phyloP scores from a whole-genome alignment of 2,797 vertebrate species.

The Cuculus canorus region DNA sequence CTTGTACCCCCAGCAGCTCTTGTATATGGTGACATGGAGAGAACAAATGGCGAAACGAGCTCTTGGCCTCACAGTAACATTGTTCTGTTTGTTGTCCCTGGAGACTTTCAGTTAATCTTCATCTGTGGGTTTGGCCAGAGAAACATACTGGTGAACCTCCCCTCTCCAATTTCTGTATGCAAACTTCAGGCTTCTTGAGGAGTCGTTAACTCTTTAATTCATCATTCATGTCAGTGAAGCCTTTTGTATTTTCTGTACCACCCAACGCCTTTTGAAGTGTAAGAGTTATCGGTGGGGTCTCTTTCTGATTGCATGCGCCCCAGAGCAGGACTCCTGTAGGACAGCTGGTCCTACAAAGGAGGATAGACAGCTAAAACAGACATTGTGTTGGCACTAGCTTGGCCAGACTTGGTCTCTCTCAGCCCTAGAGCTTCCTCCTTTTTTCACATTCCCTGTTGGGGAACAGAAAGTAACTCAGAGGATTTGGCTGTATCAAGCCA shows the following conservation, averaged over 20 bases:
- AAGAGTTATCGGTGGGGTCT: not conserved
- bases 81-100: slow-evolving; percentile 30
- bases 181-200: slow-evolving; percentile 9
- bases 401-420: not conserved
- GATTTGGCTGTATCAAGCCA: not conserved
- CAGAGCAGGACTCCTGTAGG: not conserved
- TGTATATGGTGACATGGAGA: not conserved
- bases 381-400: not conserved
- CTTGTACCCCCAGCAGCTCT: not conserved
- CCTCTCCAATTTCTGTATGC: not conserved
- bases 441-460: not conserved
- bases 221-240: not conserved
- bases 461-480: not conserved
- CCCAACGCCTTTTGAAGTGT: not conserved
- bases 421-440: not conserved
- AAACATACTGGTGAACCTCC: not conserved
- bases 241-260: not conserved
- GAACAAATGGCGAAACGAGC: slow-evolving; percentile 3
- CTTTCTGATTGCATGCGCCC: not conserved
- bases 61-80: slow-evolving; percentile 1
- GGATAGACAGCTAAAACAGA: not conserved
- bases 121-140: slow-evolving; percentile 35
- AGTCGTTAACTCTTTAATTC: slow-evolving; percentile 35
- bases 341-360: not conserved
- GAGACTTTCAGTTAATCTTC: slow-evolving; percentile 25